Conservation (phyloP, 1,140 invertebrate species). For the Brachionus rubens region DNA sequence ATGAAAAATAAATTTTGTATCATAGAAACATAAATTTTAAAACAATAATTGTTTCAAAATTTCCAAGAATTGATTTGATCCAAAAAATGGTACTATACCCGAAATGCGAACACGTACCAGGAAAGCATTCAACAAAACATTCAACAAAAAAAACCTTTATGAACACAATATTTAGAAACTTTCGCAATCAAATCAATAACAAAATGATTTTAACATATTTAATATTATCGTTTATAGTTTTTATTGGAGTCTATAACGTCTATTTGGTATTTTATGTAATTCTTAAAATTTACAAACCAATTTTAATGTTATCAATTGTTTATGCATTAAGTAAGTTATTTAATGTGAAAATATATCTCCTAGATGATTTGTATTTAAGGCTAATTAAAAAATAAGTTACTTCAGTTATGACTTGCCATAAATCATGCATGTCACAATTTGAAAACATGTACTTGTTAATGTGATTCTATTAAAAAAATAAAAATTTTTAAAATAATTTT, state of each 20-base stretch:
- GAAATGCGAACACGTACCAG: not conserved
- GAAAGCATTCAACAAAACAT: no score
- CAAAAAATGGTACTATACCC: no score
- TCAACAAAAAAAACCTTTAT: no score
- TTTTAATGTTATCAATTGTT: constrained; percentile 50
- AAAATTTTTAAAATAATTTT: not conserved
- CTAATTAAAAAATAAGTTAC: constrained; percentile 48
- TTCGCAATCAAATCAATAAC: constrained; percentile 51
- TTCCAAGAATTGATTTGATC: no score
- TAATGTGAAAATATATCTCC: not conserved
- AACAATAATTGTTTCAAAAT: no score
- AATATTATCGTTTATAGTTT: no score
- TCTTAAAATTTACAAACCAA: constrained; percentile 49
- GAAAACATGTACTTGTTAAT: constrained; percentile 55
- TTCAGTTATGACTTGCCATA: constrained; percentile 63
- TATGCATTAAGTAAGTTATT: constrained; percentile 48
- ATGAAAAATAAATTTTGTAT: no score
- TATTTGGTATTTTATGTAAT: not conserved
- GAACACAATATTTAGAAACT: not conserved
- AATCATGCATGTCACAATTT: constrained; percentile 56
- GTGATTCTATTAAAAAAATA: constrained; percentile 50
- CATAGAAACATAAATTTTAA: no score
- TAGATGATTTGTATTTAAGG: constrained; percentile 35
- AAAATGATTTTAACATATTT: no score
- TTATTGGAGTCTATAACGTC: no score